Conservation (phyloP, 2,888 invertebrate genomes). For the Dinocampus coccinellae region DNA sequence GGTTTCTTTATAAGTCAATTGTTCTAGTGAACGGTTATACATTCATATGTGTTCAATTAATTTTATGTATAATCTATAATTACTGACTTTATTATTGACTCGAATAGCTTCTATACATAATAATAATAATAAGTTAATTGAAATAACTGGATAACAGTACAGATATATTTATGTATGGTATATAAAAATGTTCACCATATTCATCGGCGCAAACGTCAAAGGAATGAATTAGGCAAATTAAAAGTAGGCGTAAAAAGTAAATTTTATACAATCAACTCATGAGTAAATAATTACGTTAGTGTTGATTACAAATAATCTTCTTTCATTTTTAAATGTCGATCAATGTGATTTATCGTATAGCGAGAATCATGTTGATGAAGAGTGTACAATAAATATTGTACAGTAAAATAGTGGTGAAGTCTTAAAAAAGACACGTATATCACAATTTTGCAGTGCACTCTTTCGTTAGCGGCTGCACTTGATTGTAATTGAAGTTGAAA, state of each 20-base stretch:
- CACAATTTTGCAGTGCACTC: not conserved
- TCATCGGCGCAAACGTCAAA: not conserved
- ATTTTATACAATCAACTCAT: not conserved
- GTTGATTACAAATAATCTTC: not conserved
- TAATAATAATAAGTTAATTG: too few relatives aligned
- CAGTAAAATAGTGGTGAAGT: too few relatives aligned
- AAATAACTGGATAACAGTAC: not conserved
- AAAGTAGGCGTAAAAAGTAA: not conserved
- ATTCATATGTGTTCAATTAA: too few relatives aligned
- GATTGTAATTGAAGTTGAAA: too few relatives aligned
- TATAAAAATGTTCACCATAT: not conserved
- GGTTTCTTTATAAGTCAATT: too few relatives aligned
- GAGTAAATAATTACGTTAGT: not conserved
- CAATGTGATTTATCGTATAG: not conserved
- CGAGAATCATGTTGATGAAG: not conserved
- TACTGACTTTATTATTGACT: too few relatives aligned
- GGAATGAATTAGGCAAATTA: not conserved
- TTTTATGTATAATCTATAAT: too few relatives aligned
- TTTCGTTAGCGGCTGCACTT: not conserved
- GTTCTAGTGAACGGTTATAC: too few relatives aligned
- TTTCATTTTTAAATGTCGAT: not conserved
- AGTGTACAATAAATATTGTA: not conserved
- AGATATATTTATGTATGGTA: not conserved
- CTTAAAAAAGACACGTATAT: not conserved
- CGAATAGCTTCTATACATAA: not conserved